phyloP scores from a whole-genome alignment of 2,797 vertebrate species.

The Aeoliscus strigatus region DNA sequence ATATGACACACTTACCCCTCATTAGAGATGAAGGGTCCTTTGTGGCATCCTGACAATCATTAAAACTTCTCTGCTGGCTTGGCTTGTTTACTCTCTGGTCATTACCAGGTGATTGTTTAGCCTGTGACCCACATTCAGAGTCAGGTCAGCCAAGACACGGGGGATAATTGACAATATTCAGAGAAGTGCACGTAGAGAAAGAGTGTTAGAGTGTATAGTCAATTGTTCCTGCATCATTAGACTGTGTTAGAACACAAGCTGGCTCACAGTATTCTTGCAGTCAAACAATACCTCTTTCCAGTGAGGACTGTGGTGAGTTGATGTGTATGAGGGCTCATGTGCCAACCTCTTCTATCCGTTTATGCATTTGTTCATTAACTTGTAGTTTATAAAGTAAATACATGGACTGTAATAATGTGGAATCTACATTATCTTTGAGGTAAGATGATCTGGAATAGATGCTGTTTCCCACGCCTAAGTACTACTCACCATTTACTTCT shows the following conservation, averaged over 20 bases:
- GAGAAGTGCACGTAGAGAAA: constrained; percentile 70
- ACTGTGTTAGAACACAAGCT: constrained; percentile 71
- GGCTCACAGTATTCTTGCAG: constrained; percentile 60
- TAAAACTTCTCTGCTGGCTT: constrained; percentile 72
- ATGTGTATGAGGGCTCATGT: constrained; percentile 24
- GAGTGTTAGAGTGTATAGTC: constrained; percentile 62
- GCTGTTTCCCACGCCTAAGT: constrained; percentile 17
- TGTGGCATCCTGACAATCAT: constrained; percentile 79
- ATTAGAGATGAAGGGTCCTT: constrained; percentile 80
- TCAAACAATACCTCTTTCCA: constrained; percentile 55
- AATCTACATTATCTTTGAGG: constrained; percentile 20
- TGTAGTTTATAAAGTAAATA: constrained; percentile 18
- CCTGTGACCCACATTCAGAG: constrained; percentile 75
- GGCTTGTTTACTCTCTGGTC: constrained; percentile 77
- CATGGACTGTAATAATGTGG: constrained; percentile 20
- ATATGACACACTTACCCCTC: constrained; percentile 80
- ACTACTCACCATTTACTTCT: too few relatives aligned
- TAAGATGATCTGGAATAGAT: constrained; percentile 24
- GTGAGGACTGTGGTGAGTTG: constrained; percentile 28
- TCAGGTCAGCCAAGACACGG: constrained; percentile 69
- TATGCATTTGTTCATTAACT: constrained; percentile 28
- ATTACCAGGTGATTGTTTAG: constrained; percentile 76
- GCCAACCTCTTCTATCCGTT: constrained; percentile 26
- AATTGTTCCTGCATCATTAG: constrained; percentile 74
- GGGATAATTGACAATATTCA: constrained; percentile 72